A percentile compares a stretch with the other conserved stretches of the same genome.
These are phyloP conservation scores for Agonopterix alstromeriana DNA, from an alignment of 2,888 invertebrate genomes.

Conservation along the genomic window DNA sequence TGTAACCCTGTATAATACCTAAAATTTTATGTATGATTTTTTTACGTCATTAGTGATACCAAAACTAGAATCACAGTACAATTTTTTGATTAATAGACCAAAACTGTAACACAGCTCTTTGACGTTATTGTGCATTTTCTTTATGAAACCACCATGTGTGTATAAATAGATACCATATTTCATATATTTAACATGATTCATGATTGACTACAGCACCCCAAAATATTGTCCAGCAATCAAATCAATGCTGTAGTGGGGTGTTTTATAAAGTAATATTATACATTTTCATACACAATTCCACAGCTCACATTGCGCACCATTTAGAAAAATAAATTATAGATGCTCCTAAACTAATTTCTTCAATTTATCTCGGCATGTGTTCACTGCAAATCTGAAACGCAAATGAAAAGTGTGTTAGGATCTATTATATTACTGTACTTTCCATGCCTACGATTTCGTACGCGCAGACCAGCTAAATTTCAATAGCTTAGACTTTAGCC, in stretches of 20 bases:
- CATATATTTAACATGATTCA: constrained; percentile 41
- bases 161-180: constrained; percentile 52
- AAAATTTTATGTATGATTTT: neutral
- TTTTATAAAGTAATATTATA: constrained; percentile 49
- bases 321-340: constrained; percentile 75
- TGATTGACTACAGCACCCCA: constrained; percentile 71
- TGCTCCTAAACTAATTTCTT: constrained; percentile 60
- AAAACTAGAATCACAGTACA: neutral
- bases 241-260: constrained; percentile 48
- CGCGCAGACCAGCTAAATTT: no score
- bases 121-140: constrained; percentile 50
- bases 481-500: no score
- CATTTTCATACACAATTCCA: constrained; percentile 69
- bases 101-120: constrained; percentile 44
- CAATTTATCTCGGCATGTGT: constrained; percentile 74
- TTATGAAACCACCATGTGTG: constrained; percentile 44
- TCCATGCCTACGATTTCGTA: no score
- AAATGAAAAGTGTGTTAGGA: neutral
- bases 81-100: constrained; percentile 14
- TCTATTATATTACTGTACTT: no score
- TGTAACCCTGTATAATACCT: no score
- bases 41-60: neutral
- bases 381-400: constrained; percentile 68
- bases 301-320: constrained; percentile 75
- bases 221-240: constrained; percentile 61